Conservation (phyloP, 2,888 invertebrate genomes). For the Caradrina clavipalpis region DNA sequence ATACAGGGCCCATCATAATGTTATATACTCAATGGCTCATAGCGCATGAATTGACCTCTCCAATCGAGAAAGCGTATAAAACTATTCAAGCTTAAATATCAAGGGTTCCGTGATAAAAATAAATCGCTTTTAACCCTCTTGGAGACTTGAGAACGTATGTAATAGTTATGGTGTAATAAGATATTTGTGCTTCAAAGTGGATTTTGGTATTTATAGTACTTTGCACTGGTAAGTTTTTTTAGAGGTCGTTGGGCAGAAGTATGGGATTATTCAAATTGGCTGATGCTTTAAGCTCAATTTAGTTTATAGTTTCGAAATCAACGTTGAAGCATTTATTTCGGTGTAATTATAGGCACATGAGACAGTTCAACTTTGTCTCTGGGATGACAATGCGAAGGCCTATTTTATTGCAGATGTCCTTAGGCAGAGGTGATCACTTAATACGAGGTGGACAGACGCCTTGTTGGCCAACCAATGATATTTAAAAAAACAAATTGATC, state of each 20-base stretch:
- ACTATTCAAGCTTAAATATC: constrained; percentile 61
- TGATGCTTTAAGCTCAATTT: too few relatives aligned
- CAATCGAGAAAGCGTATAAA: constrained; percentile 58
- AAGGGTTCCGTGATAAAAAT: constrained; percentile 61
- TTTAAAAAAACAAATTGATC: too few relatives aligned
- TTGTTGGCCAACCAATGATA: too few relatives aligned
- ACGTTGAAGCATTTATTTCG: too few relatives aligned
- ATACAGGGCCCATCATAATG: constrained; percentile 40
- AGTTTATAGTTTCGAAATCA: too few relatives aligned
- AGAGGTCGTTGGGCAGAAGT: not conserved
- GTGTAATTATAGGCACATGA: too few relatives aligned
- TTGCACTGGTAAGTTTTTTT: constrained; percentile 8
- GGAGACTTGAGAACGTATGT: constrained; percentile 27
- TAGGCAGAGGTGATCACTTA: too few relatives aligned
- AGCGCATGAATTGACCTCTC: constrained; percentile 57
- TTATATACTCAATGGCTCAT: constrained; percentile 54
- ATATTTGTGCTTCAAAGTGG: constrained; percentile 29
- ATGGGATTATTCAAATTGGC: constrained; percentile 33
- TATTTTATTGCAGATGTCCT: too few relatives aligned
- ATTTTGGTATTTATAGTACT: constrained; percentile 30
- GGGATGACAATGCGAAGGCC: too few relatives aligned
- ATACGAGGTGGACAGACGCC: too few relatives aligned
- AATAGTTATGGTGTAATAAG: constrained; percentile 40
- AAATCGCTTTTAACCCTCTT: constrained; percentile 59
- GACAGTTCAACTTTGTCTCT: too few relatives aligned